Conservation (phyloP, 2,113 vertebrate species). For the Silurus asotus region DNA sequence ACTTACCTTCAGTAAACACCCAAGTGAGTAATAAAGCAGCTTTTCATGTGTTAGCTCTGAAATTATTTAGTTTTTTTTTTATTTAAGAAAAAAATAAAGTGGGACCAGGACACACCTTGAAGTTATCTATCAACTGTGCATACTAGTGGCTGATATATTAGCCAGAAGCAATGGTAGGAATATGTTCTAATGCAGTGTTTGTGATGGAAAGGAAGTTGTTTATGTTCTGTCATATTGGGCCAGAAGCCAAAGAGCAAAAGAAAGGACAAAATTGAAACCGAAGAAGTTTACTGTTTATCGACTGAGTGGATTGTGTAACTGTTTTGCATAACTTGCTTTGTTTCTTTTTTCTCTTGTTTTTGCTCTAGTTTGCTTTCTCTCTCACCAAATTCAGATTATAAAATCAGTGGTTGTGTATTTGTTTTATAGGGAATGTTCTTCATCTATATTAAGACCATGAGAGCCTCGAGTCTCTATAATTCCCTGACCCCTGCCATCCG, state of each 20-base stretch:
- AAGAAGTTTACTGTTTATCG: slow-evolving; percentile 40
- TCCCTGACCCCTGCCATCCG: slow-evolving; percentile 32
- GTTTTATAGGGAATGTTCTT: not conserved
- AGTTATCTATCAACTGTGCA: not conserved
- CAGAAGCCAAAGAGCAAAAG: not conserved
- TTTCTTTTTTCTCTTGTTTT: slow-evolving; percentile 2
- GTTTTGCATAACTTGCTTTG: slow-evolving; percentile 5
- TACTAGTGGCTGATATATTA: not conserved
- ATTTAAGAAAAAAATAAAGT: not conserved
- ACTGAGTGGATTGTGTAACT: slow-evolving; percentile 18
- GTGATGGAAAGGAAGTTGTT: not conserved
- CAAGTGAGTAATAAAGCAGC: not conserved
- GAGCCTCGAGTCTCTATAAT: slow-evolving; percentile 13
- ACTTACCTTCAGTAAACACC: not conserved
- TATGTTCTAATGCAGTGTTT: not conserved
- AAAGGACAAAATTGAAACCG: slow-evolving; percentile 28
- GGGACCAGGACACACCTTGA: not conserved
- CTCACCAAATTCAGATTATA: not conserved
- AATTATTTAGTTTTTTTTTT: no score
- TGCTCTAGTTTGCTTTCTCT: not conserved
- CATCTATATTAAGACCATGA: slow-evolving; percentile 1
- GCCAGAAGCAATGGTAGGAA: slow-evolving; percentile 7
- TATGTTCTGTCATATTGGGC: not conserved
- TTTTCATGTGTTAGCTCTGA: not conserved
- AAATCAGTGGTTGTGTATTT: not conserved